These are phyloP conservation scores for Idris sp. DNA, from an alignment of 1,140 invertebrate genomes.

Conservation along the genomic window DNA sequence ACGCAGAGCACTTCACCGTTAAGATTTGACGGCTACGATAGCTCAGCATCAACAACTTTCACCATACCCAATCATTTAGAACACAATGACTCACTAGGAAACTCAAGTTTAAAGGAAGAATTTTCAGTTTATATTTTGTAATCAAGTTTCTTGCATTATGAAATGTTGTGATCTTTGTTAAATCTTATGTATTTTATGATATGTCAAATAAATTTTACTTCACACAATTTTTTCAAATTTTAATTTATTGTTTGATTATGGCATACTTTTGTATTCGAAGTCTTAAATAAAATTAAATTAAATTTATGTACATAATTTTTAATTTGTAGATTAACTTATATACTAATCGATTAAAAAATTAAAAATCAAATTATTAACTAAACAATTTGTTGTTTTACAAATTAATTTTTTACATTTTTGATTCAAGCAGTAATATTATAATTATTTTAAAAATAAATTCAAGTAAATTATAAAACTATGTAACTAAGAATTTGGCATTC, in stretches of 20 bases:
- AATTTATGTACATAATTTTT: conserved; percentile 37
- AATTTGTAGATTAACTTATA: conserved; percentile 6
- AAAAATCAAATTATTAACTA: too few species aligned
- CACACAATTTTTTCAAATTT: conserved; percentile 4
- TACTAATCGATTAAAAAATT: not conserved
- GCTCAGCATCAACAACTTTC: conserved; percentile 52
- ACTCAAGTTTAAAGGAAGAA: conserved; percentile 42
- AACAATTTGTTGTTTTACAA: conserved; percentile 1
- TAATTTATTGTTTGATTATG: conserved; percentile 52
- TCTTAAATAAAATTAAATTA: conserved; percentile 36
- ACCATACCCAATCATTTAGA: conserved; percentile 42
- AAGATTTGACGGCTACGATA: conserved; percentile 18
- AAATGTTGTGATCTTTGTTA: not conserved
- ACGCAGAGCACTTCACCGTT: conserved; percentile 26
- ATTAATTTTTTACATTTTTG: conserved; percentile 18
- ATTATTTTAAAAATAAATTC: not conserved
- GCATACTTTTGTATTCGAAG: conserved; percentile 44
- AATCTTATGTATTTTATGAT: not conserved
- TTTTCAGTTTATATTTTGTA: conserved; percentile 34
- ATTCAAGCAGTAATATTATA: conserved; percentile 3
- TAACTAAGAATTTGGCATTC: not conserved
- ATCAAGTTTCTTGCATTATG: conserved; percentile 5
- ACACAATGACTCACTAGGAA: conserved; percentile 35
- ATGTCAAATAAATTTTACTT: not conserved
- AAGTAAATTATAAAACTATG: conserved; percentile 2